Evolutionary conservation across 30 jellyfish, hydroid and myxozoan genomes (phyloP).

Genomic region (Aurelia coerulea): DNA sequence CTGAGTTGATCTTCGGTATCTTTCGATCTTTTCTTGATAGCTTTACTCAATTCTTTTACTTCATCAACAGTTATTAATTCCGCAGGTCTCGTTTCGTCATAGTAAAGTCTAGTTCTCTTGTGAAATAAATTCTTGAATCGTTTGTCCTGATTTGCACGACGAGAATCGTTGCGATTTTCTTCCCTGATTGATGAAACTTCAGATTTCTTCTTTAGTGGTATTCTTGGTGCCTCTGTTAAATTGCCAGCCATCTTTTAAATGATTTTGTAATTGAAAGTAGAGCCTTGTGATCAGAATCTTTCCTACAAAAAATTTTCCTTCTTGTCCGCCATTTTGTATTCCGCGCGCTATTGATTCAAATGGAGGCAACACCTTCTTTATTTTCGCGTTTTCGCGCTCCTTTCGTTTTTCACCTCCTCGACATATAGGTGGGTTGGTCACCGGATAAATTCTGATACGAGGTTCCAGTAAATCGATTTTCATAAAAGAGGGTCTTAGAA

Average conservation of each 20-base stretch:
- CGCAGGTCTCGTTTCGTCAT: background rate
- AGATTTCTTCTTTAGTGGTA: constrained; percentile 5
- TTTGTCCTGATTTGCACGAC: background rate
- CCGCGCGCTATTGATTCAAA: too few species aligned
- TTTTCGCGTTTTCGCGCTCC: too few species aligned
- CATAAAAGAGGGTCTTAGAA: too few species aligned
- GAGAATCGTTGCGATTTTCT: constrained; percentile 18
- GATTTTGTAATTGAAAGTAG: background rate
- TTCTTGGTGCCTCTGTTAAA: background rate
- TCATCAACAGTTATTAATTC: constrained; percentile 41
- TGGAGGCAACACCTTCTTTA: too few species aligned
- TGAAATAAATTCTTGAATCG: constrained; percentile 25
- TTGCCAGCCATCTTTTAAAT: background rate
- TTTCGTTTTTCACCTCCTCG: too few species aligned
- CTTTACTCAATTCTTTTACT: constrained; percentile 44
- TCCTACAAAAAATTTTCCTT: too few species aligned
- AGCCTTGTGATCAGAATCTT: background rate
- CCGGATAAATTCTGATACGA: too few species aligned
- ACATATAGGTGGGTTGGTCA: too few species aligned
- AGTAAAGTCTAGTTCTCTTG: constrained; percentile 52
- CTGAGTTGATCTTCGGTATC: constrained; percentile 43
- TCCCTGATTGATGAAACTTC: constrained; percentile 6
- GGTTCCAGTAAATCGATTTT: too few species aligned
- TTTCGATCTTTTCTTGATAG: constrained; percentile 26
- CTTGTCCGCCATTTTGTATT: too few species aligned